Evolutionary conservation across 2,797 vertebrate species (phyloP).

Genomic region (Iguana delicatissima): DNA sequence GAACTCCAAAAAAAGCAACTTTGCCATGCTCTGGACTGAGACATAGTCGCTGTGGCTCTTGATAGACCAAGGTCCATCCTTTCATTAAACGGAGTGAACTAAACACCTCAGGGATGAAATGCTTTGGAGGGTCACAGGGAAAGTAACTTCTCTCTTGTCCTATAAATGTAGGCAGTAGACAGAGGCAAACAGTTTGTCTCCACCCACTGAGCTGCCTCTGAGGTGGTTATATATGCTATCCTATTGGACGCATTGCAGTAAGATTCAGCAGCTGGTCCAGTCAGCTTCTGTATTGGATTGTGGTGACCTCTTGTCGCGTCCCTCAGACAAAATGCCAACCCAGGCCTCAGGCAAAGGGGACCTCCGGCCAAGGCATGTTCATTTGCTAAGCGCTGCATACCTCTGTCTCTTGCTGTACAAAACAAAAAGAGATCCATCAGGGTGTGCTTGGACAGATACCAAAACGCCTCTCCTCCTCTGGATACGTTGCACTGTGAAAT

Average conservation of each 20-base stretch:
- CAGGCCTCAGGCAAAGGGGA: too few species aligned
- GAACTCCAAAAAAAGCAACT: too few species aligned
- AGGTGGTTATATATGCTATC: too few species aligned
- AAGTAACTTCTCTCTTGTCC: neutral
- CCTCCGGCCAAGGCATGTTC: neutral
- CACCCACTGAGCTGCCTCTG: too few species aligned
- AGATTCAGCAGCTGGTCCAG: too few species aligned
- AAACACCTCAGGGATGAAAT: neutral
- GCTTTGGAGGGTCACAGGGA: neutral
- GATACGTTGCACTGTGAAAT: slow-evolving; percentile 43
- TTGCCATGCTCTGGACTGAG: too few species aligned
- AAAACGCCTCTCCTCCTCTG: slow-evolving; percentile 30
- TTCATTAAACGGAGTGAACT: neutral
- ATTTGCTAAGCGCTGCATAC: neutral
- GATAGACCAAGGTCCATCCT: neutral
- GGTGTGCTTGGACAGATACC: slow-evolving; percentile 8
- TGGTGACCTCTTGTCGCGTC: too few species aligned
- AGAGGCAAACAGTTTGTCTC: too few species aligned
- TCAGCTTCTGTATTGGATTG: too few species aligned
- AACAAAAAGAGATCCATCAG: neutral
- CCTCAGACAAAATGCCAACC: too few species aligned
- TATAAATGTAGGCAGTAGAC: neutral
- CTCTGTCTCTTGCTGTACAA: neutral
- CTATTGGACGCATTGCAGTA: too few species aligned
- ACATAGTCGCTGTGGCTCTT: too few species aligned